A percentile compares a stretch with the other conserved stretches of the same genome.
These are phyloP conservation scores for Musca domestica DNA, from an alignment of 1,140 invertebrate species.

Conservation along the genomic window DNA sequence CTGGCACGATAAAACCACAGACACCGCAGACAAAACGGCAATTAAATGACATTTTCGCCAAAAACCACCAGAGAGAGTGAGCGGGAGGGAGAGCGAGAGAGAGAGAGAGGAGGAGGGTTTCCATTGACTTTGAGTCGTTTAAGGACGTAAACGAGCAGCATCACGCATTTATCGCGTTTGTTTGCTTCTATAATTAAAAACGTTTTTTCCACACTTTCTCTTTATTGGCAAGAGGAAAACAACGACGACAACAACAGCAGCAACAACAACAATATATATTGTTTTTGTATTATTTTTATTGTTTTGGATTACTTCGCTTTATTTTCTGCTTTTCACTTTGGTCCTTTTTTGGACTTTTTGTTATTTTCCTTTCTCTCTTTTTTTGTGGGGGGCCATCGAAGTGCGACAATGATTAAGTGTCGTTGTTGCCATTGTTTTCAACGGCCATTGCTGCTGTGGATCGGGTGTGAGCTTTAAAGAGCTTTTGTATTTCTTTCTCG, in stretches of 20 bases:
- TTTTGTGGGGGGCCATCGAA: neutral
- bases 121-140: constrained; percentile 4
- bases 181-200: constrained; percentile 18
- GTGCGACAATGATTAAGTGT: constrained; percentile 21
- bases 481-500: neutral
- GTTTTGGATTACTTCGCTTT: neutral
- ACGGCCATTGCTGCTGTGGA: neutral
- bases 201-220: constrained; percentile 12
- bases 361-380: too few relatives aligned
- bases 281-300: constrained; percentile 5
- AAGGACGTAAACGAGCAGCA: constrained; percentile 1
- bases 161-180: constrained; percentile 20
- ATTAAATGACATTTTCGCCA: constrained; percentile 12
- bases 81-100: too few relatives aligned
- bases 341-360: neutral
- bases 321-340: neutral
- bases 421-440: constrained; percentile 13
- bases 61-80: too few relatives aligned
- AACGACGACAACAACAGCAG: neutral
- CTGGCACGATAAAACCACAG: constrained; percentile 1
- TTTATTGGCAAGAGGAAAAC: neutral
- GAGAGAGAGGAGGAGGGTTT: neutral
- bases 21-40: constrained; percentile 21
- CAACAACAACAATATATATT: neutral
- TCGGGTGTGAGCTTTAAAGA: neutral